Evolutionary conservation across 2,797 vertebrate genomes (phyloP).

Genomic region (Onychomys leucogaster): DNA sequence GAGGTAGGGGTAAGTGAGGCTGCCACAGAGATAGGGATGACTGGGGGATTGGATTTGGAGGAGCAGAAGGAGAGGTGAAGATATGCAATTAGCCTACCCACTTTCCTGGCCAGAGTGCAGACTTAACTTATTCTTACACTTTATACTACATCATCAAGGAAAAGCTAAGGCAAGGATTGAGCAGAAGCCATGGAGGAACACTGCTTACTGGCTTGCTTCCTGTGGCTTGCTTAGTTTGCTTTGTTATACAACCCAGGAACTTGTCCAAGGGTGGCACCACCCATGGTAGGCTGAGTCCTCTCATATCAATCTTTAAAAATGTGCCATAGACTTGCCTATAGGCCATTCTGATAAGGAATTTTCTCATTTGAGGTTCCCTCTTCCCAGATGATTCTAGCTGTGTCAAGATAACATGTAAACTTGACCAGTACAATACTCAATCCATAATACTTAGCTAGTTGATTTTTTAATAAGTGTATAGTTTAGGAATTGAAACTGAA

Average conservation of each 20-base stretch:
- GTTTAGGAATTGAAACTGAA: constrained; percentile 7
- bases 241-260: neutral
- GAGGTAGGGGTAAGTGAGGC: no score
- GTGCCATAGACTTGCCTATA: neutral
- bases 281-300: no score
- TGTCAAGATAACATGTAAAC: neutral
- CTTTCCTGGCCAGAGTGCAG: neutral
- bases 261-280: neutral
- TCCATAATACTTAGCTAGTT: neutral
- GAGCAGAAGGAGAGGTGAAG: no score
- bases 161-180: neutral
- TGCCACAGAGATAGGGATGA: no score
- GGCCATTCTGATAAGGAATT: neutral
- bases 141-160: neutral
- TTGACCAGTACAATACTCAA: neutral
- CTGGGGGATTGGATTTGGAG: no score
- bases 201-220: neutral
- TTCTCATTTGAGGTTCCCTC: neutral
- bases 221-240: neutral
- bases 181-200: neutral
- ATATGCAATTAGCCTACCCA: no score
- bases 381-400: neutral
- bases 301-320: neutral
- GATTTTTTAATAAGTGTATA: neutral
- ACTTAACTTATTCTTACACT: neutral